Evolutionary conservation across 2,113 vertebrate species (phyloP).

Genomic region (Talpa occidentalis): DNA sequence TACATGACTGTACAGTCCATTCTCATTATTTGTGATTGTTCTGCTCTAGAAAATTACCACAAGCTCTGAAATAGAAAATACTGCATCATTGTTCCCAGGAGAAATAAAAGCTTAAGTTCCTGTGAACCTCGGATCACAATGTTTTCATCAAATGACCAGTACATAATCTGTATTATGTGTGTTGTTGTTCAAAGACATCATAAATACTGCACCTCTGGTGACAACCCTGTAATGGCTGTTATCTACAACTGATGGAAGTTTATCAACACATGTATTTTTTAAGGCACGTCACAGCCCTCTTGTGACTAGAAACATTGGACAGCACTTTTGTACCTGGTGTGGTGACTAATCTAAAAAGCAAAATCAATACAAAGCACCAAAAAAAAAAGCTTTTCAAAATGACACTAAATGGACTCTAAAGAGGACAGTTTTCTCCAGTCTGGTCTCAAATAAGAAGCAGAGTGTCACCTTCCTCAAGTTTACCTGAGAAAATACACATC

Average conservation of each 20-base stretch:
- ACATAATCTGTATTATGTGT: neutral
- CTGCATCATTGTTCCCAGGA: neutral
- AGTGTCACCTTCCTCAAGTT: neutral
- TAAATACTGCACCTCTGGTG: neutral
- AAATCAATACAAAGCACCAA: neutral
- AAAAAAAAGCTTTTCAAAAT: neutral
- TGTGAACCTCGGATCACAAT: neutral
- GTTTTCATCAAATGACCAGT: neutral
- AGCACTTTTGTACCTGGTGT: neutral
- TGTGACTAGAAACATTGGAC: neutral
- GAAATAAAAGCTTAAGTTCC: neutral
- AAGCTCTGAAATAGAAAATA: neutral
- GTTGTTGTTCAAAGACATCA: neutral
- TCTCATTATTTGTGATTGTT: neutral
- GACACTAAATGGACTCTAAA: neutral
- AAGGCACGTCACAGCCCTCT: neutral
- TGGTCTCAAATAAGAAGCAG: neutral
- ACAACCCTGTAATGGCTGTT: too few relatives aligned
- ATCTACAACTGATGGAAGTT: neutral
- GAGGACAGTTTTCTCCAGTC: neutral
- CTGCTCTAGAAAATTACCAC: neutral
- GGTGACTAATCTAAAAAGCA: neutral
- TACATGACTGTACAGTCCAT: neutral
- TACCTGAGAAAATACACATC: neutral
- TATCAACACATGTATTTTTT: neutral